Conservation (phyloP, 2,113 vertebrate species). For the Notothenia coriiceps region DNA sequence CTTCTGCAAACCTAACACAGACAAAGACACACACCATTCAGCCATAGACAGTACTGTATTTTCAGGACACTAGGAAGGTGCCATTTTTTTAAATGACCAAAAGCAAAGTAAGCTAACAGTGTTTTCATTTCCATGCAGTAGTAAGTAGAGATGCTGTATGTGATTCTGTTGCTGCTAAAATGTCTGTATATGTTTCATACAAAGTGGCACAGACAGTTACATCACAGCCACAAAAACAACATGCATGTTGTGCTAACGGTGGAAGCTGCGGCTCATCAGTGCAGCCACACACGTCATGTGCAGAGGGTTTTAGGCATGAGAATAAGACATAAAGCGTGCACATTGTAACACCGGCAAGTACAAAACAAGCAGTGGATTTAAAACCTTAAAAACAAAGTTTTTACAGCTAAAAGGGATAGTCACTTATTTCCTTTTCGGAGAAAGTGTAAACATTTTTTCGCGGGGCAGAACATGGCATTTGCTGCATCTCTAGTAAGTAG, state of each 20-base stretch:
- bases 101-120: too few species aligned
- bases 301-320: too few species aligned
- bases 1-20: conserved; percentile 85
- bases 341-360: not conserved
- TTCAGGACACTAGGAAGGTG: not conserved
- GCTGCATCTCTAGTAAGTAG: too few species aligned
- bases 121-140: too few species aligned
- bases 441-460: not conserved
- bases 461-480: too few species aligned
- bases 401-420: not conserved
- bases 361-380: not conserved
- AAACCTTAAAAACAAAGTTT: not conserved
- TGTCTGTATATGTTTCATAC: not conserved
- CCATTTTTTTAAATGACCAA: not conserved
- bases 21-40: not conserved
- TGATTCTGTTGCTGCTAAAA: too few species aligned
- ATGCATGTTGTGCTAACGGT: too few species aligned
- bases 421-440: not conserved
- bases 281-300: not conserved
- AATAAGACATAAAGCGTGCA: not conserved
- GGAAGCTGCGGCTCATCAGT: too few species aligned
- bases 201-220: not conserved
- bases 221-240: not conserved
- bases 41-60: too few species aligned
- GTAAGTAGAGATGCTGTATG: too few species aligned